Evolutionary conservation across 2,888 invertebrate species (phyloP), one percentile per base, ranked within the genome.

Genomic region (Ellobium chinense): DNA sequence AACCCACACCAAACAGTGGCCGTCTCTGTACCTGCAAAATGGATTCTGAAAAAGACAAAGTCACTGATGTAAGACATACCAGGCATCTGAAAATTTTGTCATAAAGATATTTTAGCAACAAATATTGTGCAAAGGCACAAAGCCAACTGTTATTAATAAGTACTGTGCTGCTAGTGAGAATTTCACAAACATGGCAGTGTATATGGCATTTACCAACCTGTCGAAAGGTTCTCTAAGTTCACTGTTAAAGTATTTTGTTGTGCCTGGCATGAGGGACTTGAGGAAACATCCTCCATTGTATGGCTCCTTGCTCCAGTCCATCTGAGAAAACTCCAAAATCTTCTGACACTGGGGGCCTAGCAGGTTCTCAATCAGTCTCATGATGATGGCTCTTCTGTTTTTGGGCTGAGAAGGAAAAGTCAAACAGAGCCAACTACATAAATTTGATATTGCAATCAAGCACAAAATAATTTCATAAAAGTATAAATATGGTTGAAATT

Each of bases 21-120:
- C 24, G 91, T 89, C 82, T 93, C 93, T 29, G 92, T 92, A 24
- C 92, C 92, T 82, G 92, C 92, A 88, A 92, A 91, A 83, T 92
- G 90, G n/a, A 92, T 75, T 77, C 92, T 92, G 80, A 18, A 76
- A n/a, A n/a, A n/a, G n/a, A n/a, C n/a, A n/a, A n/a, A n/a, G n/a
- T n/a, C n/a, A n/a, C n/a, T n/a, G n/a, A n/a, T n/a, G n/a, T n/a
- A n/a, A n/a, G n/a, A n/a, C n/a, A n/a, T n/a, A n/a, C n/a, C n/a
- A n/a, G n/a, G n/a, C n/a, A n/a, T n/a, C n/a, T n/a, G n/a, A n/a
- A n/a, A n/a, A n/a, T n/a, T n/a, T n/a, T n/a, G n/a, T n/a, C n/a
- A n/a, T n/a, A n/a, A n/a, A n/a, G n/a, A n/a, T n/a, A n/a, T n/a
- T n/a, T n/a, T n/a, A n/a, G n/a, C n/a, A n/a, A n/a, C n/a, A n/a